Percentiles rank a stretch among this genome's conserved stretches.
Conservation (phyloP, 1,140 invertebrate genomes). For the Cyphomyrmex costatus region DNA sequence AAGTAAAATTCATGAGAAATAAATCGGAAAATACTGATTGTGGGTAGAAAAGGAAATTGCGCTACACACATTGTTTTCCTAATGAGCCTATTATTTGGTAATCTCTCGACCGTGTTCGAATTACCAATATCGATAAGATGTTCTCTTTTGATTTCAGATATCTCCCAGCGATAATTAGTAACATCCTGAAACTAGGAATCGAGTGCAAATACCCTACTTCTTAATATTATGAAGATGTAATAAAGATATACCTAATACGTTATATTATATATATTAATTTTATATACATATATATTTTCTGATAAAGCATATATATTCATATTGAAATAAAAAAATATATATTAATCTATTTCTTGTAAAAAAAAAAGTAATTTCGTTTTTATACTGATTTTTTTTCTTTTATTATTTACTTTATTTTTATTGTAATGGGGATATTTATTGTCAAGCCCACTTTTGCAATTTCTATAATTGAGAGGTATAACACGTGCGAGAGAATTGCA, state of each 20-base stretch:
- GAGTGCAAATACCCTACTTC: background rate
- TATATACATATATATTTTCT: too few relatives aligned
- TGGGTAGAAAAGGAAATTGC: background rate
- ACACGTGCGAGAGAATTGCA: background rate
- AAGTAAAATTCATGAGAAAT: background rate
- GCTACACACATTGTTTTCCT: background rate
- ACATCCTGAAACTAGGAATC: background rate
- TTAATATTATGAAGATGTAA: background rate
- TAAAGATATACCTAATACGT: background rate
- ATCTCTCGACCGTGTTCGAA: background rate
- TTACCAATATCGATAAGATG: background rate
- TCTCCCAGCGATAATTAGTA: too few relatives aligned
- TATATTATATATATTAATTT: background rate
- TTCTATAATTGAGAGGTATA: background rate
- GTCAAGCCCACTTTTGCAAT: background rate
- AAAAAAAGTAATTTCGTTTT: background rate
- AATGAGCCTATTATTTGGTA: background rate
- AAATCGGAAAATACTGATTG: background rate
- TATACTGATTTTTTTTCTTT: background rate
- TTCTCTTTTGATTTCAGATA: background rate
- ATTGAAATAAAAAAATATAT: background rate
- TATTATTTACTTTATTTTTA: background rate
- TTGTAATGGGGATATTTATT: background rate
- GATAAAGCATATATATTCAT: background rate
- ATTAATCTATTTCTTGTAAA: background rate